Conservation (phyloP, 2,797 vertebrate species). For the Clamator glandarius region DNA sequence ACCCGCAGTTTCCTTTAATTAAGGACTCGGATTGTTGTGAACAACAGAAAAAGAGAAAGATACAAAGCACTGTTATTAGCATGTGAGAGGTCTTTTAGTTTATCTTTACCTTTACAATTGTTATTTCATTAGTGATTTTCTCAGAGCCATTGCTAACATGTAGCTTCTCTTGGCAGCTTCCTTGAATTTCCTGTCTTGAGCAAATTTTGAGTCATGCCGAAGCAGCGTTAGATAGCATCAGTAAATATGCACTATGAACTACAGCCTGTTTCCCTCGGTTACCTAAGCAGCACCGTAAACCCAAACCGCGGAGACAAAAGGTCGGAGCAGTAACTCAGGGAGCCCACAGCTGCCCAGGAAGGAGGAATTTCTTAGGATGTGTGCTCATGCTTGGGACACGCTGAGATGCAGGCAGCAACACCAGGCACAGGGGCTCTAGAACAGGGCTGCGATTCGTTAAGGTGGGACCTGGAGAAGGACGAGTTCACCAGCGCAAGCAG, state of each 20-base stretch:
- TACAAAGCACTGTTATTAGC: background rate
- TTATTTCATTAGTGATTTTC: background rate
- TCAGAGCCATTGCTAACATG: background rate
- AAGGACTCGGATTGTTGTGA: background rate
- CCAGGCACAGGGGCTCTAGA: accelerated
- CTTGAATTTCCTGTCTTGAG: background rate
- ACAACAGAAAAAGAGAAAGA: background rate
- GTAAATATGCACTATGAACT: background rate
- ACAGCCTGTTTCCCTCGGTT: background rate
- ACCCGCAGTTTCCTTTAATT: background rate
- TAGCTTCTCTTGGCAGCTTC: background rate
- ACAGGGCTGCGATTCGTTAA: background rate
- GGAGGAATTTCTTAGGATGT: background rate
- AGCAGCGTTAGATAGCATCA: conserved; percentile 12
- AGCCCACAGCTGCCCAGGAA: background rate
- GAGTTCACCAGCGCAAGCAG: background rate
- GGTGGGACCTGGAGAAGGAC: accelerated
- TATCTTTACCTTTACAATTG: background rate
- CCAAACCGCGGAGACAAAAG: background rate
- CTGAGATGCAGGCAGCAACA: background rate
- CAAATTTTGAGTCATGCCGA: conserved; percentile 21
- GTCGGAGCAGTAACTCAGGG: background rate
- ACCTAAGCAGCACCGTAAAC: conserved; percentile 7
- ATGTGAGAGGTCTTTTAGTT: background rate
- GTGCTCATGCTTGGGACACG: background rate